Evolutionary conservation across 53 echinoderm and acorn worm species (phyloP), one percentile per base, ranked within the genome.

Genomic region (Luidia sarsii): DNA sequence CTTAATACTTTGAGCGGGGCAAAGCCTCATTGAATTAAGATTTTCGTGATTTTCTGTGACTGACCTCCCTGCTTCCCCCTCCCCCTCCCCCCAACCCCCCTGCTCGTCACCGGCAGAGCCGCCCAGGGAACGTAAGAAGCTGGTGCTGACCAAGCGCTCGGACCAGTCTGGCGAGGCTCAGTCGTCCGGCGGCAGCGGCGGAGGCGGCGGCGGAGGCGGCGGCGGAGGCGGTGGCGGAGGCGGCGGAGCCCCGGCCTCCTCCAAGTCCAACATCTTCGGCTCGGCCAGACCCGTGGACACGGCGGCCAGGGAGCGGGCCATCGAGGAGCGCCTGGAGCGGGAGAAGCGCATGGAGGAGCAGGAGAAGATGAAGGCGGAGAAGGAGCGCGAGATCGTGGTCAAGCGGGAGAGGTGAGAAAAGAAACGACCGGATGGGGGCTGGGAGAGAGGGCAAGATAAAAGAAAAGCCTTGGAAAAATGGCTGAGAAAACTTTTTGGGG

Each of bases 211-310:
- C n/a, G n/a, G n/a, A n/a, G n/a, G n/a, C n/a, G n/a, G n/a, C n/a
- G n/a, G n/a, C n/a, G n/a, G n/a, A n/a, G n/a, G n/a, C n/a, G n/a
- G n/a, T 1, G 16, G 57, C 19, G n/a, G n/a, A n/a, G n/a, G n/a
- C n/a, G n/a, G n/a, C n/a, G n/a, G n/a, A n/a, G 48, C 35, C 64
- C 14, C 57, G 16, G 29, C 21, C 32, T 11, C 31, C 51, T 67
- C 13, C 68, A 87, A 15, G 24, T 87, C 95, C 0, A 75, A 88
- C 0, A 99, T 99, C 59, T 99, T 99, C 85, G 99, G 99, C 15
- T 79, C 82, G 4, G 99, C 99, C 25, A 99, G 94, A 35, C 99
- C 99, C 1, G 99, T 99, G 23, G 99, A 99, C 57, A 99, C 99
- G 1, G 93, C 99, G 11, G 84, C 99, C 7, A 86, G 74, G 50